Percentiles rank a stretch among this genome's conserved stretches.
Conservation (phyloP, 1,140 invertebrate genomes). For the Diuraphis noxia region DNA sequence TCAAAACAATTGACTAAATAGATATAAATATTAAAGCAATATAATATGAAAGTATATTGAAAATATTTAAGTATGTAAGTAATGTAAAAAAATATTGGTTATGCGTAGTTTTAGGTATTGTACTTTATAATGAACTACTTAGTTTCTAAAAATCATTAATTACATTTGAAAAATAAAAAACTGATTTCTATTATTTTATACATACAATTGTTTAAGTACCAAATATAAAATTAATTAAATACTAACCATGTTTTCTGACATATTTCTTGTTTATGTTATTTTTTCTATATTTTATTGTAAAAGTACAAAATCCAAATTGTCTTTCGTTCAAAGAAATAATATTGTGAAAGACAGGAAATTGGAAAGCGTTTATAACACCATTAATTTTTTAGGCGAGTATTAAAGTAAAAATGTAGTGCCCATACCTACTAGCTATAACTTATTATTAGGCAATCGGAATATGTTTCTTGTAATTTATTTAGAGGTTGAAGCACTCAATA, state of each 20-base stretch:
- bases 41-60: background rate
- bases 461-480: background rate
- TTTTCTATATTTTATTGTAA: background rate
- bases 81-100: background rate
- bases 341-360: background rate
- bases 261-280: background rate
- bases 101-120: background rate
- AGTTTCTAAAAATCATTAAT: background rate
- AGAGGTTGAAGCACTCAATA: background rate
- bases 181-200: background rate
- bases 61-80: background rate
- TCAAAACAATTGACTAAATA: background rate
- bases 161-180: background rate
- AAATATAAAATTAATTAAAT: no score
- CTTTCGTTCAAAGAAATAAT: background rate
- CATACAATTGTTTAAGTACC: background rate
- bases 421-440: background rate
- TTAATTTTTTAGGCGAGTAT: background rate
- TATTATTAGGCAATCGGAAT: background rate
- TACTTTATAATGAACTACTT: background rate
- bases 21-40: no score
- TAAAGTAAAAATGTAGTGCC: background rate
- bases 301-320: background rate
- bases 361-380: rapidly evolving
- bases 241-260: background rate